These are phyloP conservation scores for Ochlodes sylvanus DNA, from an alignment of 2,888 invertebrate species.

Conservation along the genomic window DNA sequence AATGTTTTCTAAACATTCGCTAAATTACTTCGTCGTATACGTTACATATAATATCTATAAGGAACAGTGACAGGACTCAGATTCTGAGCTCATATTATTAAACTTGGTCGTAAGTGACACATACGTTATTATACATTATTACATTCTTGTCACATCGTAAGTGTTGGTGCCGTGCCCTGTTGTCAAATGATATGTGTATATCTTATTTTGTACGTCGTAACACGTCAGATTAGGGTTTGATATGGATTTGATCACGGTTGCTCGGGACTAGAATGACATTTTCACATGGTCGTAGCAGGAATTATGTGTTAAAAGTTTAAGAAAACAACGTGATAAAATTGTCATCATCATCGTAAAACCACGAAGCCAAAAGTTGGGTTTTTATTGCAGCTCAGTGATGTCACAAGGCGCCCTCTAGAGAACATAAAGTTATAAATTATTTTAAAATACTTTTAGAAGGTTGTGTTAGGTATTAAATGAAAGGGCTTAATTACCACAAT, in stretches of 20 bases:
- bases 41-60: constrained; percentile 24
- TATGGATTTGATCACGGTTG: constrained; percentile 54
- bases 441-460: too few relatives aligned
- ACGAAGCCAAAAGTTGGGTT: too few relatives aligned
- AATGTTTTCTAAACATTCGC: neutral
- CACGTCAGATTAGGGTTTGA: constrained; percentile 71
- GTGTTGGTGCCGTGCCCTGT: constrained; percentile 42
- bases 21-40: constrained; percentile 12
- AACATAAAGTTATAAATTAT: too few relatives aligned
- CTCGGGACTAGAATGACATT: neutral
- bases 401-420: too few relatives aligned
- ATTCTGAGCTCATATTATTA: constrained; percentile 61
- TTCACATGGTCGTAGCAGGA: neutral
- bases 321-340: too few relatives aligned
- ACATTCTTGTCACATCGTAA: constrained; percentile 75
- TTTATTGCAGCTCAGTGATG: too few relatives aligned
- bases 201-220: constrained; percentile 55
- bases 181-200: constrained; percentile 37
- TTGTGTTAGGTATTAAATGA: too few relatives aligned
- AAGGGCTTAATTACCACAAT: too few relatives aligned
- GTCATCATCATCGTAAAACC: too few relatives aligned
- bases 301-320: neutral
- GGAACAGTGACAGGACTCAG: constrained; percentile 47
- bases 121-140: constrained; percentile 62
- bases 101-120: constrained; percentile 70